Evolutionary conservation across 1,140 invertebrate species (phyloP).

Genomic region (Sitophilus oryzae): DNA sequence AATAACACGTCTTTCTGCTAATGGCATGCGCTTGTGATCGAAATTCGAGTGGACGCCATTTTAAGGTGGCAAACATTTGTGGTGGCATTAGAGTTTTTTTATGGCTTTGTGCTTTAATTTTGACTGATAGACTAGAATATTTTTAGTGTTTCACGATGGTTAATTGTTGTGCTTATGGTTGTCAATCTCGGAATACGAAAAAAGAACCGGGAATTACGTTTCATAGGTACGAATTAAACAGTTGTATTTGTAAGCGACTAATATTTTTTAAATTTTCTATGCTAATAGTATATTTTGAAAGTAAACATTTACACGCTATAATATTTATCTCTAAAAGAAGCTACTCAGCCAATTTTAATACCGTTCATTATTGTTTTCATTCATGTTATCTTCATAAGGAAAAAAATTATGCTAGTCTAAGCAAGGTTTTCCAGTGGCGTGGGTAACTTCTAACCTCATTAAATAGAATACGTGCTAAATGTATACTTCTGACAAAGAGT

Average conservation of each 20-base stretch:
- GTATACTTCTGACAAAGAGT: background rate
- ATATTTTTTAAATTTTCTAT: background rate
- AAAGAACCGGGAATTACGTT: conserved; percentile 5
- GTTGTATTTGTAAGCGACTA: background rate
- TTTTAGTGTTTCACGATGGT: background rate
- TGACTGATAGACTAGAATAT: background rate
- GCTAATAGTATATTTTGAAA: too few species aligned
- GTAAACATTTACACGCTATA: too few species aligned
- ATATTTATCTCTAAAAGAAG: too few species aligned
- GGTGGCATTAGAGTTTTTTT: background rate
- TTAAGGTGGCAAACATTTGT: background rate
- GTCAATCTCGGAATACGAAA: conserved; percentile 3
- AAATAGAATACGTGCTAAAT: background rate
- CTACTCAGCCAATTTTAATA: background rate
- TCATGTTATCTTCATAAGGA: too few species aligned
- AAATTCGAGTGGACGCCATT: background rate
- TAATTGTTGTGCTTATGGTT: conserved; percentile 1
- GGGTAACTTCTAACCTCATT: background rate
- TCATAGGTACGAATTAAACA: background rate
- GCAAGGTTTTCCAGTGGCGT: background rate
- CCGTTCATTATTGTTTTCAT: background rate
- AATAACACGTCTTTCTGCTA: background rate
- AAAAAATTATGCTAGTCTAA: too few species aligned
- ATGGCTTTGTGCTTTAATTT: background rate
- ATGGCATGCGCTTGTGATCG: background rate